These are phyloP conservation scores for Etheostoma cragini DNA, from an alignment of 2,113 vertebrate species.

Conservation along the genomic window DNA sequence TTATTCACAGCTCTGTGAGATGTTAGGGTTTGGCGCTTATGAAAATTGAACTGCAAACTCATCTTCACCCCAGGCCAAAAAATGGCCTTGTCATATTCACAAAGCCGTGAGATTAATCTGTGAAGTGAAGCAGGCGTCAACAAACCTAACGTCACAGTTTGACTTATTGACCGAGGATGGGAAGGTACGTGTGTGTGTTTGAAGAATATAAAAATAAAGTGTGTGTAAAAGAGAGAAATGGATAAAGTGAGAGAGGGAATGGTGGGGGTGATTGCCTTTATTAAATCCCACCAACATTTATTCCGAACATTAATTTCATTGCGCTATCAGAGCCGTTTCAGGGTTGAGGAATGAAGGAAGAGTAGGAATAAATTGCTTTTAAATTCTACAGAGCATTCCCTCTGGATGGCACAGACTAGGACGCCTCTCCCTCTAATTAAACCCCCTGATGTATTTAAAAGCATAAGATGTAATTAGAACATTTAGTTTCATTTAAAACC, in stretches of 20 bases:
- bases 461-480: conserved; percentile 79
- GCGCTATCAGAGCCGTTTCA: conserved; percentile 69
- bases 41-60: conserved; percentile 76
- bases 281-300: conserved; percentile 72
- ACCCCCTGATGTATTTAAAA: conserved; percentile 76
- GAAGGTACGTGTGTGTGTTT: not conserved
- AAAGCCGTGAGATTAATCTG: conserved; percentile 67
- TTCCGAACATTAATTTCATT: conserved; percentile 74
- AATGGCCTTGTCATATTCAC: conserved; percentile 63
- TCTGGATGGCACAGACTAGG: conserved; percentile 60
- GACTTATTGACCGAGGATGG: conserved; percentile 26
- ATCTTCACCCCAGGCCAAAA: conserved; percentile 66
- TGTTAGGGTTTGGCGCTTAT: conserved; percentile 60
- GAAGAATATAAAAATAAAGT: conserved; percentile 5
- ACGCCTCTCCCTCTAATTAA: conserved; percentile 76
- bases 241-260: not conserved
- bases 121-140: conserved; percentile 50
- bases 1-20: conserved; percentile 64
- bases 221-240: conserved; percentile 11
- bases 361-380: conserved; percentile 79
- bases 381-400: conserved; percentile 76
- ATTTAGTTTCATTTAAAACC: conserved; percentile 77
- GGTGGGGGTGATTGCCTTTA: conserved; percentile 34
- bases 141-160: conserved; percentile 42
- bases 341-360: conserved; percentile 71